Evolutionary conservation across 2,888 invertebrate species (phyloP), one percentile per base, ranked within the genome.

Genomic region (Tyria jacobaeae): DNA sequence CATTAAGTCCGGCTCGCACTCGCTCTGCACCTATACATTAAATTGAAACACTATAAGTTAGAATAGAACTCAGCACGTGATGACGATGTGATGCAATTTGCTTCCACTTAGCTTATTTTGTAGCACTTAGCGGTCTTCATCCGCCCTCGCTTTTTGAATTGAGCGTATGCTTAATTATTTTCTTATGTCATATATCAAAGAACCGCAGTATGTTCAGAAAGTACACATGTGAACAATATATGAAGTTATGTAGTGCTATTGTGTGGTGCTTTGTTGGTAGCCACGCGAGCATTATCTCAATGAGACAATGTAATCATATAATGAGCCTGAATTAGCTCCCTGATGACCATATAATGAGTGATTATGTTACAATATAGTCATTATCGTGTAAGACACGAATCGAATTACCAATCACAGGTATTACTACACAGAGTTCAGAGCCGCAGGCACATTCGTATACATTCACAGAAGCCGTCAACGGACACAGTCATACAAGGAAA

Each of bases 321-420:
- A 54, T 31, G 12, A 54, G n/a, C 34, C 25, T 34, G 35, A 54
- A 49, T 41, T 39, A 54, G 59, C 49, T 37, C 31, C 12, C 54
- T 60, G 60, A 60, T 60, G 60, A 39, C 54, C 60, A 54, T 49
- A 54, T 60, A 60, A 60, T 60, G 54, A 54, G 60, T 44, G 41
- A 58, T 51, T 58, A 47, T 47, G 37, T 39, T 41, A 39, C 31
- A 52, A 21, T 37, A 27, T 39, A 31, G 39, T 21, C 54, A 49
- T 49, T 49, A 49, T 49, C 41, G n/a, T 50, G 41, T 21, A 41
- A 17, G 24, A 27, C 51, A 39, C 6, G 34, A 12, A 25, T 14
- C 24, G 24, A 34, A 41, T 57, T 51, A 59, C 47, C 59, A 44
- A 35, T 47, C n/a, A 34, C 44, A 3, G 49, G n/a, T 21, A 14